These are phyloP conservation scores for Cyphomyrus plagiostoma DNA, from an alignment of 2,113 vertebrate genomes.

Conservation along the genomic window DNA sequence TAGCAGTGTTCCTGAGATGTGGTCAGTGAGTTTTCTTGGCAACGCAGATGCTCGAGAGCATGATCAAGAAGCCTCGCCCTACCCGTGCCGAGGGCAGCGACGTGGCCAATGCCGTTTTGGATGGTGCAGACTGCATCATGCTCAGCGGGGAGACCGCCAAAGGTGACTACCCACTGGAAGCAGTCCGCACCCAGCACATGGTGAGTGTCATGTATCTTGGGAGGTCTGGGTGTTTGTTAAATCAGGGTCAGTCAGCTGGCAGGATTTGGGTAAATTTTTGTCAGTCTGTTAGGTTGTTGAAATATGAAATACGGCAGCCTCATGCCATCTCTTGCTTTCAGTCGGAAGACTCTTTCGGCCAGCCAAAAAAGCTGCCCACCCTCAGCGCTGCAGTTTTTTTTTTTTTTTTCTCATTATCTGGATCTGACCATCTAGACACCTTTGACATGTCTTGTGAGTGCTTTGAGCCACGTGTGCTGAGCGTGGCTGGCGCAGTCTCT, in stretches of 20 bases:
- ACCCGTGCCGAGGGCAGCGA: conserved; percentile 92
- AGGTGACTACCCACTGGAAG: conserved; percentile 92
- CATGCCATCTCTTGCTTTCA: background rate
- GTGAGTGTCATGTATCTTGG: conserved; percentile 54
- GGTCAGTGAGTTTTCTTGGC: background rate
- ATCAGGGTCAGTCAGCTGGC: background rate
- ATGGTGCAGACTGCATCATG: conserved; percentile 97
- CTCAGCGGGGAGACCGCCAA: conserved; percentile 94
- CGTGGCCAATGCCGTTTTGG: conserved; percentile 90
- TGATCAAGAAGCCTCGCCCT: conserved; percentile 96
- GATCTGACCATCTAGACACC: too few species aligned
- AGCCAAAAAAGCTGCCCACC: background rate
- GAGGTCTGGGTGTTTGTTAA: background rate
- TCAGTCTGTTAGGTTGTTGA: background rate
- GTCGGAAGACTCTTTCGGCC: background rate
- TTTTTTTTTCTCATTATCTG: background rate
- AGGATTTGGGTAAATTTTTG: background rate
- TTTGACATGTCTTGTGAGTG: background rate
- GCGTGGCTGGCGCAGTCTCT: background rate
- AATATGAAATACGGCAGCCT: background rate
- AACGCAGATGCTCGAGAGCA: conserved; percentile 92
- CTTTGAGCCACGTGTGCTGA: background rate
- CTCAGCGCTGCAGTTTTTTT: background rate
- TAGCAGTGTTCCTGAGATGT: background rate
- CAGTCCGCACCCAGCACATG: conserved; percentile 85